Evolutionary conservation across 2,113 vertebrate species (phyloP).

Genomic region (Peromyscus californicus): DNA sequence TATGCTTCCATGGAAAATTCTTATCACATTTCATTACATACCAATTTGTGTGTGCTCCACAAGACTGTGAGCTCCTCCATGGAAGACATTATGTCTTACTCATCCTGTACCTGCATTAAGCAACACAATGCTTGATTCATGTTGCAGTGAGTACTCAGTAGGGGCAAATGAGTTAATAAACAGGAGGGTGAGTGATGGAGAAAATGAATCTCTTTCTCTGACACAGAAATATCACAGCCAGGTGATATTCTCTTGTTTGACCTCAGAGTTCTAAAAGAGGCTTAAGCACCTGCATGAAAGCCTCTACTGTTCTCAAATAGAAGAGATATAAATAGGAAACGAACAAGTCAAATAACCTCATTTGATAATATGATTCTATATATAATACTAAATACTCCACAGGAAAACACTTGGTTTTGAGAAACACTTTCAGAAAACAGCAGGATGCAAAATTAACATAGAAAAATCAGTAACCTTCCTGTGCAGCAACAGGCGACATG

Average conservation of each 20-base stretch:
- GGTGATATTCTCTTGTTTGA: background rate
- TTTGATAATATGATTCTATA: background rate
- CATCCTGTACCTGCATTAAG: background rate
- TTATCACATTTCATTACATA: background rate
- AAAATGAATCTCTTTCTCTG: background rate
- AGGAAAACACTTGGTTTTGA: background rate
- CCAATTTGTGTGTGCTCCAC: background rate
- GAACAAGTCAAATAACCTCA: background rate
- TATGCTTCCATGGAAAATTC: background rate
- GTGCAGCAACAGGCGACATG: background rate
- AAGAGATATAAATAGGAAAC: background rate
- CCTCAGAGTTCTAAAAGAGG: conserved; percentile 13
- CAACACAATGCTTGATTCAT: background rate
- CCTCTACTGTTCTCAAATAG: background rate
- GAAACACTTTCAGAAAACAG: background rate
- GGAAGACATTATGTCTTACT: background rate
- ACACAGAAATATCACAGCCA: background rate
- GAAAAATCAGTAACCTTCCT: background rate
- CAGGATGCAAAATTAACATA: background rate
- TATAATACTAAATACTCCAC: background rate
- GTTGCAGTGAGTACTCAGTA: background rate
- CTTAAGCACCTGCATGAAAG: background rate
- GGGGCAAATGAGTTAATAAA: background rate
- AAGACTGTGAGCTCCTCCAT: background rate
- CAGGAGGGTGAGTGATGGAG: background rate